Percentiles rank a stretch among this genome's conserved stretches.
Evolutionary conservation across 2,888 invertebrate species (phyloP).

Genomic region (Rhingia rostrata): DNA sequence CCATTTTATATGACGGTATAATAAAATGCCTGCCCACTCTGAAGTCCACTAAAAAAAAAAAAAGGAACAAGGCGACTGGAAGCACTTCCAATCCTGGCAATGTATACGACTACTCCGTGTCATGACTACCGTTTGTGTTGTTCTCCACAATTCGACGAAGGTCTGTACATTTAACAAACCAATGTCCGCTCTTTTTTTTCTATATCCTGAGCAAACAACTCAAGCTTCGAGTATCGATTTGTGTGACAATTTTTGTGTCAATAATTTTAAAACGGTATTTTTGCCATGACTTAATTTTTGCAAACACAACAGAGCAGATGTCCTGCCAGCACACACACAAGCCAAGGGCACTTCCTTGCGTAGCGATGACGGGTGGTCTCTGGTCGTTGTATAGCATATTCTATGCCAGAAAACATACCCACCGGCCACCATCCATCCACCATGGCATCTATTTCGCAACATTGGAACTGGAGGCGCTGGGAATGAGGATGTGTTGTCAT

Average conservation of each 20-base stretch:
- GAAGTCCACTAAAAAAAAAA: conserved; percentile 6
- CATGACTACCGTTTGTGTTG: background rate
- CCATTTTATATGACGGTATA: conserved; percentile 9
- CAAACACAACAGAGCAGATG: conserved; percentile 13
- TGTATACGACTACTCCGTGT: background rate
- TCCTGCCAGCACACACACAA: conserved; percentile 13
- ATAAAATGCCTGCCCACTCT: conserved; percentile 20
- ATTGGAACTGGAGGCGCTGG: conserved; percentile 48
- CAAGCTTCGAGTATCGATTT: conserved; percentile 23
- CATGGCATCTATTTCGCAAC: conserved; percentile 42
- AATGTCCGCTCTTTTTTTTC: conserved; percentile 32
- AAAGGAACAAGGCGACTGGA: background rate
- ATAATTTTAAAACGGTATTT: background rate
- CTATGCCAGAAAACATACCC: background rate
- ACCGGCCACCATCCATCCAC: background rate
- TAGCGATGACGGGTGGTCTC: background rate
- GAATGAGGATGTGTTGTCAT: conserved; percentile 29
- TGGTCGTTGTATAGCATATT: background rate
- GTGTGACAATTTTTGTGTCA: conserved; percentile 22
- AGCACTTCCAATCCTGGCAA: conserved; percentile 27
- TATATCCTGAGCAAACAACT: background rate
- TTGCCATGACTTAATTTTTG: conserved; percentile 43
- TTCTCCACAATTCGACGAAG: conserved; percentile 9
- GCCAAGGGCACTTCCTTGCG: conserved; percentile 9
- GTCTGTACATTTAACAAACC: conserved; percentile 37